phyloP scores from a whole-genome alignment of 2,888 invertebrate genomes.

The Luperina testacea region DNA sequence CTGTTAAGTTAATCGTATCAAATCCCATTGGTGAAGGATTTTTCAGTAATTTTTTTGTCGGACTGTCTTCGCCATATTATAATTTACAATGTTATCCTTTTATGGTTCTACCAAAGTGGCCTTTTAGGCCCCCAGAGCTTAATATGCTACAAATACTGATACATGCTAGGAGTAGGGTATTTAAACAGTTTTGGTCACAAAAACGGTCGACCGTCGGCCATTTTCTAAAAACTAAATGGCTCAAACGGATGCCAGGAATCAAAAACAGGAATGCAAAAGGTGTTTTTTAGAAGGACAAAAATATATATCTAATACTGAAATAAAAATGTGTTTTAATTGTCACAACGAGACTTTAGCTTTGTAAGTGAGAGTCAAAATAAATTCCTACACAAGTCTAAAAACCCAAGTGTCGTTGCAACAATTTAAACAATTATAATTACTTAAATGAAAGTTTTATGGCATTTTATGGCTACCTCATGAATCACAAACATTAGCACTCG shows the following conservation, averaged over 20 bases:
- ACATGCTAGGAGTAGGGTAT: constrained; percentile 82
- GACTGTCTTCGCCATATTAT: too few species aligned
- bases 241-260: constrained; percentile 78
- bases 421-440: constrained; percentile 65
- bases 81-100: too few species aligned
- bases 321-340: constrained; percentile 50
- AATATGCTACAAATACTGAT: constrained; percentile 86
- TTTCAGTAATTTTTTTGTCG: too few species aligned
- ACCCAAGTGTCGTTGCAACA: constrained; percentile 11
- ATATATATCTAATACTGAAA: constrained; percentile 79
- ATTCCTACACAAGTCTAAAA: constrained; percentile 8
- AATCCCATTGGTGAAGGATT: too few species aligned
- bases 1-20: too few species aligned
- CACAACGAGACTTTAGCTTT: constrained; percentile 5
- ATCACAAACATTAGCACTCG: constrained; percentile 86
- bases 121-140: constrained; percentile 71
- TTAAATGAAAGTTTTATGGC: constrained; percentile 82
- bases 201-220: constrained; percentile 63
- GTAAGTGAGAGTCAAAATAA: neutral
- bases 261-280: constrained; percentile 82
- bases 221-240: constrained; percentile 77
- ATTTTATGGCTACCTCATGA: constrained; percentile 89
- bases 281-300: constrained; percentile 70
- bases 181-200: constrained; percentile 77
- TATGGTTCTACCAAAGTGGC: too few species aligned